Conservation (phyloP, 2,888 invertebrate species). For the Malachius bipustulatus region DNA sequence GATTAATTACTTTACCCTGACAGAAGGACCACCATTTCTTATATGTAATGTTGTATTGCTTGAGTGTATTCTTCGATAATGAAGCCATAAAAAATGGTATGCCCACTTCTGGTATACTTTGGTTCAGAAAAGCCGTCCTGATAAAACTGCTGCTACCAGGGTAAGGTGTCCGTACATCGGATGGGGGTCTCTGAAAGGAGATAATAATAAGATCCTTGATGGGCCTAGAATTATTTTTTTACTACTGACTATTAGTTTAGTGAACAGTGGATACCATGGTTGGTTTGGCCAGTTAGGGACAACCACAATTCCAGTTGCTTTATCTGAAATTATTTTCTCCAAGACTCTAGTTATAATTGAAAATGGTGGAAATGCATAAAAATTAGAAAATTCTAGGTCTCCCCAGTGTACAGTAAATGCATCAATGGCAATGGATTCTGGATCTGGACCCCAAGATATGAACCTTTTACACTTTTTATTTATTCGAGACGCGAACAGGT, state of each 20-base stretch:
- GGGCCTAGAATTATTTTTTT: no score
- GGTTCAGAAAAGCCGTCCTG: no score
- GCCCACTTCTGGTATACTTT: no score
- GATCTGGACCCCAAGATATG: conserved; percentile 12
- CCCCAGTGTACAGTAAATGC: conserved; percentile 13
- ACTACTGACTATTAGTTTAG: no score
- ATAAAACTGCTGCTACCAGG: no score
- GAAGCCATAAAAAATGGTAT: no score
- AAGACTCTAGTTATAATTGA: conserved; percentile 7
- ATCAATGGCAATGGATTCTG: conserved; percentile 10
- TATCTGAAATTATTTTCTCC: conserved; percentile 8
- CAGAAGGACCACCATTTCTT: no score
- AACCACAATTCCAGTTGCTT: conserved; percentile 7
- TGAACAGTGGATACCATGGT: no score
- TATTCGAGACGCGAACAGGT: conserved; percentile 8
- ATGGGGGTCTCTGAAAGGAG: conserved; percentile 5
- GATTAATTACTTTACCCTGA: no score
- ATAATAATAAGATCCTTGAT: no score
- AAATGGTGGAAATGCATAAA: no score
- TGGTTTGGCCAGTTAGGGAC: no score
- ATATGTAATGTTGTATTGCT: conserved; percentile 8
- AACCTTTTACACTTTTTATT: conserved; percentile 12
- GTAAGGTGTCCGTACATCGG: conserved; percentile 7
- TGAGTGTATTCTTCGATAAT: conserved; percentile 11
- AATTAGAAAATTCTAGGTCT: conserved; percentile 5